Evolutionary conservation across 2,113 vertebrate species (phyloP).

Genomic region (Strix aluco): DNA sequence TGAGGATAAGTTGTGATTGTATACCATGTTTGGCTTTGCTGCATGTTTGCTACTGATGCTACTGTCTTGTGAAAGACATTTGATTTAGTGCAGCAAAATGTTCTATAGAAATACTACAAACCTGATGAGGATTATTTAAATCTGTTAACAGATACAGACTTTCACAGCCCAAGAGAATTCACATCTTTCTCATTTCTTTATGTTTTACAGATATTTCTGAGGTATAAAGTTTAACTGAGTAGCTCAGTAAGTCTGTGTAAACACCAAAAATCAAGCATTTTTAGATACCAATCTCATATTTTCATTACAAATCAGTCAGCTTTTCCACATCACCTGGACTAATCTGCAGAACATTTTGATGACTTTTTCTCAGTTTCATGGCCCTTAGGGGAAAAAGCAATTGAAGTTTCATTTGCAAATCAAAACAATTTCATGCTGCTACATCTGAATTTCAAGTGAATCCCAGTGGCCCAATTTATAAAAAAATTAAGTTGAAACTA

Average conservation of each 20-base stretch:
- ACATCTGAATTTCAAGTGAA: background rate
- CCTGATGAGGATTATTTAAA: background rate
- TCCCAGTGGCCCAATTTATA: background rate
- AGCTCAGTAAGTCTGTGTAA: background rate
- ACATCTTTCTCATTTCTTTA: background rate
- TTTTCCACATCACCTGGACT: background rate
- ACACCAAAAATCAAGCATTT: background rate
- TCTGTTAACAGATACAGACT: background rate
- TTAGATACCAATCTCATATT: background rate
- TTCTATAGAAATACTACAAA: background rate
- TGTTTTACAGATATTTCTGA: background rate
- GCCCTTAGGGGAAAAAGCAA: background rate
- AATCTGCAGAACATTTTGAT: background rate
- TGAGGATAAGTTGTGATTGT: background rate
- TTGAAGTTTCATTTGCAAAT: background rate
- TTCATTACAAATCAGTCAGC: background rate
- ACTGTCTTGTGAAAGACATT: background rate
- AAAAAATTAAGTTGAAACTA: background rate
- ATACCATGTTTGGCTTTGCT: background rate
- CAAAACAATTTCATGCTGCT: background rate
- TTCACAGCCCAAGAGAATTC: background rate
- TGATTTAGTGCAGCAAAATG: background rate
- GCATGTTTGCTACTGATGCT: background rate
- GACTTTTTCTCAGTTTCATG: background rate
- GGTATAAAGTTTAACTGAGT: background rate